Percentiles rank a stretch among this genome's conserved stretches.
phyloP scores from a whole-genome alignment of 1,140 invertebrate genomes.

The Trissolcus basalis region DNA sequence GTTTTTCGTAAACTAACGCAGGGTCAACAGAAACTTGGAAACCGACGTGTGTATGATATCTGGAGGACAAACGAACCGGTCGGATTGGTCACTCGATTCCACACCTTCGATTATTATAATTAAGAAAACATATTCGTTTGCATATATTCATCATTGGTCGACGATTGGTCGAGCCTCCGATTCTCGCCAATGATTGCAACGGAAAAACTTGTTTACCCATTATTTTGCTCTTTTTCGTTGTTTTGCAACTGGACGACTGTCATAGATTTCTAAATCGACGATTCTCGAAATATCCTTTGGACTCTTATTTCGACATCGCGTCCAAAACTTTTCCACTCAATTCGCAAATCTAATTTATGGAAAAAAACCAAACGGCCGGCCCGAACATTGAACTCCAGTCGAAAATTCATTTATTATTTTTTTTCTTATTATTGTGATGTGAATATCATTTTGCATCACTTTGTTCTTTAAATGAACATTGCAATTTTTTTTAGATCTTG shows the following conservation, averaged over 20 bases:
- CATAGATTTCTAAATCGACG: not conserved
- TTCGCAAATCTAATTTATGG: too few species aligned
- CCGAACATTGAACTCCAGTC: too few species aligned
- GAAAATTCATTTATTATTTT: too few species aligned
- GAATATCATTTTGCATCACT: too few species aligned
- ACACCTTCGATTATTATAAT: slow-evolving; percentile 74
- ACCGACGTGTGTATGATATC: slow-evolving; percentile 56
- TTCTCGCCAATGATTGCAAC: slow-evolving; percentile 44
- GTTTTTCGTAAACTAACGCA: slow-evolving; percentile 66
- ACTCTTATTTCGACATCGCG: too few species aligned
- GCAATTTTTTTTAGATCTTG: too few species aligned
- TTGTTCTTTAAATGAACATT: too few species aligned
- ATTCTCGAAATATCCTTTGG: too few species aligned
- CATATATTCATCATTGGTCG: slow-evolving; percentile 52
- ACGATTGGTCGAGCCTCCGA: slow-evolving; percentile 47
- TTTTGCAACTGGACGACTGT: slow-evolving; percentile 25
- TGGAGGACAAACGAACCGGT: slow-evolving; percentile 69
- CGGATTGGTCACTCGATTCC: slow-evolving; percentile 71
- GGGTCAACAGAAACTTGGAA: slow-evolving; percentile 67
- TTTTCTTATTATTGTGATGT: too few species aligned
- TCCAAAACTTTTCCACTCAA: too few species aligned
- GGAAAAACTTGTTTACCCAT: slow-evolving; percentile 54
- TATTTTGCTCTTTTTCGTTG: slow-evolving; percentile 1
- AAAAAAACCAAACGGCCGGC: too few species aligned
- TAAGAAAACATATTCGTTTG: slow-evolving; percentile 59